phyloP scores from a whole-genome alignment of 2,113 vertebrate species.

The Pipra filicauda region DNA sequence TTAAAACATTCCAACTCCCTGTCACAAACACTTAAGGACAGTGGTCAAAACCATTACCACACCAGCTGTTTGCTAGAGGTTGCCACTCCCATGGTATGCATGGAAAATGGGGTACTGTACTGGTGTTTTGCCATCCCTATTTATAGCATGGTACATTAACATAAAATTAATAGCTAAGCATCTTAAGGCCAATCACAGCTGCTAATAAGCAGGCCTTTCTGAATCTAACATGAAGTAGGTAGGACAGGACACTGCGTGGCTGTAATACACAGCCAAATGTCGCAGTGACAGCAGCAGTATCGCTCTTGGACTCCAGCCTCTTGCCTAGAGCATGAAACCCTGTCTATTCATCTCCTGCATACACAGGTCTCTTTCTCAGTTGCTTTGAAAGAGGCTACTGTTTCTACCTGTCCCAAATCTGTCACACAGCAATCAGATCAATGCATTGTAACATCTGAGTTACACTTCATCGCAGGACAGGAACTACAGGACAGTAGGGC shows the following conservation, averaged over 20 bases:
- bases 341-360: background rate
- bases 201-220: background rate
- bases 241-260: background rate
- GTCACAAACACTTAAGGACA: background rate
- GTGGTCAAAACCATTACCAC: background rate
- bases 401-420: background rate
- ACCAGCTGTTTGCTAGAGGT: background rate
- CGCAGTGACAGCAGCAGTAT: rapidly evolving
- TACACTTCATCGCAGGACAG: background rate
- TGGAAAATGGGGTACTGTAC: background rate
- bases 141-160: background rate
- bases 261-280: background rate
- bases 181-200: background rate
- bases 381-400: background rate
- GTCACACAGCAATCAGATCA: background rate
- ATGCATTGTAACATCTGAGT: rapidly evolving
- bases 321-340: background rate
- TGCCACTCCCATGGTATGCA: background rate
- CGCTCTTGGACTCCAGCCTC: rapidly evolving
- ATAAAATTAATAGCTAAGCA: background rate
- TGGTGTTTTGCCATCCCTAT: background rate
- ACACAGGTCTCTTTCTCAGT: background rate
- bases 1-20: background rate
- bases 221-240: background rate
- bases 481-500: background rate